Conservation (phyloP, 1,140 invertebrate species). For the Frieseomelitta varia region DNA sequence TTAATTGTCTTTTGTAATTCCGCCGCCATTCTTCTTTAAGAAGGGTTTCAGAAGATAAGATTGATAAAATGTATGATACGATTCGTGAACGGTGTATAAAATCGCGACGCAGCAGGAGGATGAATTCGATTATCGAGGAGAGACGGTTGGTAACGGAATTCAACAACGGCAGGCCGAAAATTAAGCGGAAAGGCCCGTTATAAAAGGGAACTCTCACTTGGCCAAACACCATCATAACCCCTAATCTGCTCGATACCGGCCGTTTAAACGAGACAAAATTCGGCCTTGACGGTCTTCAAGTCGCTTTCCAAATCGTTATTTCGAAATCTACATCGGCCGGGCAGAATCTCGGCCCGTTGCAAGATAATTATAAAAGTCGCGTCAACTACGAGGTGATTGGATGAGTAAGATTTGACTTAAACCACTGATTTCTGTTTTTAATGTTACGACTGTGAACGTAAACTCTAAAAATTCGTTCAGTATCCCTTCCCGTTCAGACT, state of each 20-base stretch:
- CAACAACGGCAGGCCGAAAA: conserved; percentile 28
- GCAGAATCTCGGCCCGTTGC: not conserved
- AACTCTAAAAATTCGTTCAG: no score
- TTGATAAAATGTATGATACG: not conserved
- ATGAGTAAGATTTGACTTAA: no score
- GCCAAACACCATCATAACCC: conserved; percentile 25
- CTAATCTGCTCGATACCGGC: conserved; percentile 27
- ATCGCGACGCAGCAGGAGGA: not conserved
- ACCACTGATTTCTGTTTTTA: no score
- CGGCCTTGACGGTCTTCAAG: conserved; percentile 15
- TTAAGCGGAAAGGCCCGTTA: conserved; percentile 37
- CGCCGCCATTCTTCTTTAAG: no score
- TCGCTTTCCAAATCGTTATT: conserved; percentile 26
- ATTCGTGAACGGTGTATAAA: not conserved
- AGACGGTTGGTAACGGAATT: conserved; percentile 14
- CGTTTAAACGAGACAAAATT: conserved; percentile 38
- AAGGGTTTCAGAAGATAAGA: not conserved
- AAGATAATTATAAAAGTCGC: not conserved
- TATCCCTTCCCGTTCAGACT: no score
- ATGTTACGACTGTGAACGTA: no score
- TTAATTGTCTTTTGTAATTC: not conserved
- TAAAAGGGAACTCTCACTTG: conserved; percentile 44
- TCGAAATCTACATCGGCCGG: not conserved
- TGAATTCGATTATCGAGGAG: conserved; percentile 16
- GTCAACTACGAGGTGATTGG: no score